A percentile compares a stretch with the other conserved stretches of the same genome.
phyloP scores from a whole-genome alignment of 1,140 invertebrate genomes.

The Orius insidiosus region DNA sequence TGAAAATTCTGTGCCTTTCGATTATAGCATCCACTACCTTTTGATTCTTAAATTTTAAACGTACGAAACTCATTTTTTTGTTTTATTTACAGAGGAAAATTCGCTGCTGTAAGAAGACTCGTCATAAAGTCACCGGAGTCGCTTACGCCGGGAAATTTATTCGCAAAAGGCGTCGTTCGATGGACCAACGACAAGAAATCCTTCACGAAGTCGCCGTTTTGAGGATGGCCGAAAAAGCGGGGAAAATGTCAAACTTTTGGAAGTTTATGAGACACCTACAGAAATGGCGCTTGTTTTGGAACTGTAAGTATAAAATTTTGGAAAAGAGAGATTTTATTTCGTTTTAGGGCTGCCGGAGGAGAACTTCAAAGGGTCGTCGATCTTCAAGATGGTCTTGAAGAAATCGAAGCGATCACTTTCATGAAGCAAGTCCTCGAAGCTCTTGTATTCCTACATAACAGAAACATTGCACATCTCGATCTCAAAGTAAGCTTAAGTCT shows the following conservation, averaged over 20 bases:
- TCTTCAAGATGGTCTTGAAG: slow-evolving; percentile 70
- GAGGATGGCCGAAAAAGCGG: slow-evolving; percentile 47
- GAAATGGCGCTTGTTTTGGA: slow-evolving; percentile 80
- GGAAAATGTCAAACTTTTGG: slow-evolving; percentile 71
- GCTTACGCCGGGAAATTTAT: slow-evolving; percentile 94
- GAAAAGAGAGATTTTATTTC: background rate
- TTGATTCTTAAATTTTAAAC: too few relatives aligned
- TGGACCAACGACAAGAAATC: slow-evolving; percentile 67
- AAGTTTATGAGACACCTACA: slow-evolving; percentile 65
- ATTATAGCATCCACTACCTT: too few relatives aligned
- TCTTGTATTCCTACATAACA: slow-evolving; percentile 65
- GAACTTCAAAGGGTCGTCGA: slow-evolving; percentile 83
- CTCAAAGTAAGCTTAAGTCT: slow-evolving; percentile 45
- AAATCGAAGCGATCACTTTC: slow-evolving; percentile 55
- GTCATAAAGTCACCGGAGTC: slow-evolving; percentile 63
- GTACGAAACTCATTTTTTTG: too few relatives aligned
- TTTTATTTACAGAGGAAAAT: slow-evolving; percentile 70
- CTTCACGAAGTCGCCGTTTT: slow-evolving; percentile 83
- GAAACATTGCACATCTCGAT: slow-evolving; percentile 82
- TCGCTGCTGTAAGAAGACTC: slow-evolving; percentile 81
- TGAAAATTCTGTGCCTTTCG: too few relatives aligned
- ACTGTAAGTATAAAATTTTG: slow-evolving; percentile 45
- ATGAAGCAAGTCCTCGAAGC: slow-evolving; percentile 78
- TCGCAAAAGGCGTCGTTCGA: slow-evolving; percentile 66
- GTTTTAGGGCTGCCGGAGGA: slow-evolving; percentile 60